phyloP scores from a whole-genome alignment of 2,113 vertebrate species.

The Corydoras sp. region DNA sequence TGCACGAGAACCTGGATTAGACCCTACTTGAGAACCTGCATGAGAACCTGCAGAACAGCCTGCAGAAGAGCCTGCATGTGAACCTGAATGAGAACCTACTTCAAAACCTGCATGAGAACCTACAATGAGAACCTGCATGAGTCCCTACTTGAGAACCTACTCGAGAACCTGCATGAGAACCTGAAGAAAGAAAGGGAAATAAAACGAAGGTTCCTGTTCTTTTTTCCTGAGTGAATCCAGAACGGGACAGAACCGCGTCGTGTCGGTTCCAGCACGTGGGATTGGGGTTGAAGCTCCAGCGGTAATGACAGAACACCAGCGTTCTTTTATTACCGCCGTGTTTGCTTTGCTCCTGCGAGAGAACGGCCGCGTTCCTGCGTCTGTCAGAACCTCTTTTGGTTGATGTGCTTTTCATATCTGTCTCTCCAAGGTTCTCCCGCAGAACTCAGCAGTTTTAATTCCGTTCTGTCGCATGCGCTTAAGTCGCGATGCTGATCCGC shows the following conservation, averaged over 20 bases:
- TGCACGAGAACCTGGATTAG: no score
- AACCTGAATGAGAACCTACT: no score
- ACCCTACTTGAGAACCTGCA: no score
- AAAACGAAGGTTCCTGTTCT: background rate
- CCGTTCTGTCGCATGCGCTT: no score
- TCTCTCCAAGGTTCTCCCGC: background rate
- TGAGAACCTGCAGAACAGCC: no score
- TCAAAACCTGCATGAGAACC: no score
- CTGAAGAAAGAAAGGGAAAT: background rate
- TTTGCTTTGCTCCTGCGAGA: conserved; percentile 32
- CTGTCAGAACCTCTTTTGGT: conserved; percentile 22
- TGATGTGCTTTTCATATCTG: conserved; percentile 20
- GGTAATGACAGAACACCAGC: conserved; percentile 31
- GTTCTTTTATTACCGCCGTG: conserved; percentile 33
- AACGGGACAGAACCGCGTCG: background rate
- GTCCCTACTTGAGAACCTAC: no score
- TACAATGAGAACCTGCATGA: no score
- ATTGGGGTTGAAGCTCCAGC: conserved; percentile 24
- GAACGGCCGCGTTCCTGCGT: conserved; percentile 3
- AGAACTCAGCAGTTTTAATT: no score
- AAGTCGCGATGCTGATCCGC: no score
- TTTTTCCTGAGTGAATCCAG: background rate
- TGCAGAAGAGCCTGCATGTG: no score
- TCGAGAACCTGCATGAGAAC: background rate
- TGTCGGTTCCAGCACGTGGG: background rate